phyloP scores from a whole-genome alignment of 2,113 vertebrate species.

The Lethenteron camtschaticum region DNA sequence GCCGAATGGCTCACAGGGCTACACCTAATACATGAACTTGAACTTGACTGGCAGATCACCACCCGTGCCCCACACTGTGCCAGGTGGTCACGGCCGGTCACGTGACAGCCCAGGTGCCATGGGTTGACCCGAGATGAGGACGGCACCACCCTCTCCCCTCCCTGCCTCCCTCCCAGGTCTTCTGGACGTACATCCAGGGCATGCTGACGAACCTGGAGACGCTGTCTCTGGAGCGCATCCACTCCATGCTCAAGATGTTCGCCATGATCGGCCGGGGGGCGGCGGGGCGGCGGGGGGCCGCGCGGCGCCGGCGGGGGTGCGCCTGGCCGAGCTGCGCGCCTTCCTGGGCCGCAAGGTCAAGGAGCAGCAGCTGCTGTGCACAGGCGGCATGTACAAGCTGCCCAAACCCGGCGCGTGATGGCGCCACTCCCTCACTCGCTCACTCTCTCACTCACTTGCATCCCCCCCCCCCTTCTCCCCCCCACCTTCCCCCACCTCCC shows the following conservation, averaged over 20 bases:
- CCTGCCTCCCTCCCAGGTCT: conserved; percentile 31
- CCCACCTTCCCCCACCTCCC: too few species aligned
- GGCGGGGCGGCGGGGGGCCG: conserved; percentile 60
- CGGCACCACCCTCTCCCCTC: too few species aligned
- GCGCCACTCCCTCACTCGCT: background rate
- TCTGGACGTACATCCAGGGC: conserved; percentile 95
- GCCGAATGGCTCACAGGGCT: too few species aligned
- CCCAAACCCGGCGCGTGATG: conserved; percentile 36
- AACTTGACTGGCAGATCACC: too few species aligned
- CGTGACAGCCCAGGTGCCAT: too few species aligned
- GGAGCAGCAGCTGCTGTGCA: conserved; percentile 60
- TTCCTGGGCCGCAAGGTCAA: conserved; percentile 83
- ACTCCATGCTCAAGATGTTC: conserved; percentile 94
- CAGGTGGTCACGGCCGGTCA: too few species aligned
- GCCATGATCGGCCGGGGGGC: conserved; percentile 60
- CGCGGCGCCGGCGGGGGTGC: conserved; percentile 44
- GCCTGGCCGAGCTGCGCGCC: conserved; percentile 61
- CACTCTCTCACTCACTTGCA: too few species aligned
- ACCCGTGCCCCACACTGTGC: too few species aligned
- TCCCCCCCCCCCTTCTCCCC: background rate
- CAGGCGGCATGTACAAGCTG: conserved; percentile 64
- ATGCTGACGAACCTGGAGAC: conserved; percentile 97
- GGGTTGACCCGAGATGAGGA: too few species aligned
- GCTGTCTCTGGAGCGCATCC: conserved; percentile 80
- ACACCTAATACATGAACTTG: too few species aligned